Conservation (phyloP, 2,888 invertebrate species). For the Mylabris sibirica region DNA sequence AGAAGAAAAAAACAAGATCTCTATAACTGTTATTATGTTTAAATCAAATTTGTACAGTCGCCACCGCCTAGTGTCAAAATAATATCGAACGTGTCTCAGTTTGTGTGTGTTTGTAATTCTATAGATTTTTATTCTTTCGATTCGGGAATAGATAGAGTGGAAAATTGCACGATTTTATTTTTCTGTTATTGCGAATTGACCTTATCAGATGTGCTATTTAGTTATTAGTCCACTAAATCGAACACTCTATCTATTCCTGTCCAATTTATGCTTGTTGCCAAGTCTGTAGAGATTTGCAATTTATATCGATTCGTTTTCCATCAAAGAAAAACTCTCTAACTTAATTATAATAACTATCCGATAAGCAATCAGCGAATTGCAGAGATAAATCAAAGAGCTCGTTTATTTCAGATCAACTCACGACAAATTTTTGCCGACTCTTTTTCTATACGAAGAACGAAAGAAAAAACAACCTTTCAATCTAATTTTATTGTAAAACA, state of each 20-base stretch:
- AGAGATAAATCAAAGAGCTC: conserved; percentile 44
- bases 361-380: conserved; percentile 38
- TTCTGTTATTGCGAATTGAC: neutral
- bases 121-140: neutral
- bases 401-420: conserved; percentile 35
- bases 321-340: conserved; percentile 40
- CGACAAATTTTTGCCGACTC: conserved; percentile 34
- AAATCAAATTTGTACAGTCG: neutral
- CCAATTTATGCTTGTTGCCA: conserved; percentile 5
- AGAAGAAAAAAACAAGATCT: neutral
- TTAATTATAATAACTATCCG: conserved; percentile 43
- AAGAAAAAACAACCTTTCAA: neutral
- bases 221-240: neutral
- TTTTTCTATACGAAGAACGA: conserved; percentile 24
- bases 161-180: neutral
- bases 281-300: conserved; percentile 5
- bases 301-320: conserved; percentile 22
- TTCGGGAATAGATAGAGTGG: neutral
- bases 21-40: neutral
- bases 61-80: neutral
- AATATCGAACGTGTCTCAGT: neutral
- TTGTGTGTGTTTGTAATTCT: neutral
- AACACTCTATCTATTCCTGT: neutral
- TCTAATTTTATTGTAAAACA: neutral
- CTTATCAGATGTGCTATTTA: neutral